Conservation (phyloP, 2,113 vertebrate genomes). For the Chionis minor region DNA sequence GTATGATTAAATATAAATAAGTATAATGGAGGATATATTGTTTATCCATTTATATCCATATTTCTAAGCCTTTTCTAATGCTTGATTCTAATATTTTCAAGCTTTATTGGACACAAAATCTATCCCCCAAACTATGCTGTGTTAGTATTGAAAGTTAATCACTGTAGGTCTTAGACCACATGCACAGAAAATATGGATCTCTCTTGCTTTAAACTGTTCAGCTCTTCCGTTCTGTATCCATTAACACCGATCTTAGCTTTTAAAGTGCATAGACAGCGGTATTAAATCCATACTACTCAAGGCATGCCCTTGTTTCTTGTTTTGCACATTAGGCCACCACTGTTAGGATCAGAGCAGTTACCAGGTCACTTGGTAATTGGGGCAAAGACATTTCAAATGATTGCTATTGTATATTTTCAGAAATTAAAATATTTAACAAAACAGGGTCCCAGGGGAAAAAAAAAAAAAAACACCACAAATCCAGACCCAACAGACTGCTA, state of each 20-base stretch:
- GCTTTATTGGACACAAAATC: neutral
- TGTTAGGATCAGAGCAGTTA: constrained; percentile 34
- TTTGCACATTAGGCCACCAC: constrained; percentile 24
- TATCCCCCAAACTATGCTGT: neutral
- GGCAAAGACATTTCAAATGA: constrained; percentile 39
- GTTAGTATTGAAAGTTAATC: neutral
- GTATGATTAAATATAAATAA: neutral
- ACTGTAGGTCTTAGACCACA: neutral
- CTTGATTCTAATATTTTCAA: neutral
- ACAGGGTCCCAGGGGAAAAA: neutral
- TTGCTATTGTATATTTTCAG: constrained; percentile 13
- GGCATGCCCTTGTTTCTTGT: neutral
- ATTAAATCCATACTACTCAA: constrained; percentile 30
- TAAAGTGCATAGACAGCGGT: neutral
- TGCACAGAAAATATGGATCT: neutral
- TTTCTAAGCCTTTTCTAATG: neutral
- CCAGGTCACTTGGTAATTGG: constrained; percentile 67
- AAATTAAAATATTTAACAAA: constrained; percentile 44
- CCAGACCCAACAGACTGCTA: neutral
- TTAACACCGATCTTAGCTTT: constrained; percentile 32
- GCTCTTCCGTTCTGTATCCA: neutral
- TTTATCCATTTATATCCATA: neutral
- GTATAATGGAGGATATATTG: neutral
- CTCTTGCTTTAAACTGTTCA: neutral
- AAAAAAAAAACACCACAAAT: neutral